Percentiles rank a stretch among this genome's conserved stretches.
These are phyloP conservation scores for Murina feae DNA, from an alignment of 2,113 vertebrate species.

Conservation along the genomic window DNA sequence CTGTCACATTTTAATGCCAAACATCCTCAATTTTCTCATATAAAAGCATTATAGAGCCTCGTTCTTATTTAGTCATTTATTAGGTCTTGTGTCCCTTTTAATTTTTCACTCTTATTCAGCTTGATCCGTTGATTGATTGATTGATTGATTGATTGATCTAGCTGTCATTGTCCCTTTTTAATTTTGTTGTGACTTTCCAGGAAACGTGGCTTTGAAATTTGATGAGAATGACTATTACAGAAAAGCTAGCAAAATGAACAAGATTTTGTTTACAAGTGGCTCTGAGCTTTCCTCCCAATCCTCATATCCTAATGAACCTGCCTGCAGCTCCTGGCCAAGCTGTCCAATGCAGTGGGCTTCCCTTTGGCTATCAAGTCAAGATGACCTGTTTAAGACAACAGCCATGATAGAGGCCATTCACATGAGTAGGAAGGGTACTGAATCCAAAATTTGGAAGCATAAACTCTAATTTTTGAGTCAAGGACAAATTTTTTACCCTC, in stretches of 20 bases:
- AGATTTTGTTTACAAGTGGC: not conserved
- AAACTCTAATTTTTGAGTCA: not conserved
- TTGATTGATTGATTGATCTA: not conserved
- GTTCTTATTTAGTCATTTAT: not conserved
- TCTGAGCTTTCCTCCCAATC: not conserved
- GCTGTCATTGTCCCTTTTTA: not conserved
- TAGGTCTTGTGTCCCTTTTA: not conserved
- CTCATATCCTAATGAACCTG: not conserved
- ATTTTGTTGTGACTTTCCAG: not conserved
- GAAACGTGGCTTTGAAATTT: not conserved
- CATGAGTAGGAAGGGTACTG: rapidly evolving
- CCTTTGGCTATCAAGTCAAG: not conserved
- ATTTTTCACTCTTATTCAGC: not conserved
- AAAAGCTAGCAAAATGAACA: not conserved
- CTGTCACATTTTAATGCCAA: not conserved
- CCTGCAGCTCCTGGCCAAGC: not conserved
- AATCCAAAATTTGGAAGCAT: not conserved
- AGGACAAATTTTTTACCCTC: not conserved
- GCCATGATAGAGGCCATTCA: not conserved
- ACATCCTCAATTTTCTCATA: not conserved
- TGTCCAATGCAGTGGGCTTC: not conserved
- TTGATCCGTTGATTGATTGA: not conserved
- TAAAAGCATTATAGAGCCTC: not conserved
- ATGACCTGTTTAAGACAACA: not conserved
- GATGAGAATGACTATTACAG: not conserved